Conservation (phyloP, 2,113 vertebrate species). For the Gymnogyps californianus region DNA sequence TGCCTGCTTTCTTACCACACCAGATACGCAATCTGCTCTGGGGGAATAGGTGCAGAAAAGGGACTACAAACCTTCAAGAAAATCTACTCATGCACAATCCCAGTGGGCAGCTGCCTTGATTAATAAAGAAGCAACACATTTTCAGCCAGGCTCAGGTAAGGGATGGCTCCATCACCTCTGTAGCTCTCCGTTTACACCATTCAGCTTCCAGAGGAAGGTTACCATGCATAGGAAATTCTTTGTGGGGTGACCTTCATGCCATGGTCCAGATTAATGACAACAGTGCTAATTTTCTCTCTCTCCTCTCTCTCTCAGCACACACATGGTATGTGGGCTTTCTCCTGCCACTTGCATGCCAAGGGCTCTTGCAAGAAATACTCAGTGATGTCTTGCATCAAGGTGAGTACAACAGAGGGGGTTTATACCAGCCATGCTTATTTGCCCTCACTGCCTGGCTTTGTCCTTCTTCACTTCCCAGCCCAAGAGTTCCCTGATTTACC, state of each 20-base stretch:
- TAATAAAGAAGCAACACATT: background rate
- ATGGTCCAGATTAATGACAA: background rate
- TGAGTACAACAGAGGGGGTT: background rate
- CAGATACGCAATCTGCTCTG: background rate
- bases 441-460: background rate
- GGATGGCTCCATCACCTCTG: background rate
- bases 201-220: background rate
- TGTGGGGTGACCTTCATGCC: background rate
- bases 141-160: background rate
- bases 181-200: background rate
- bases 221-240: background rate
- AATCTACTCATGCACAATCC: background rate
- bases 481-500: background rate
- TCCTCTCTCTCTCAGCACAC: background rate
- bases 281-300: background rate
- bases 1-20: background rate
- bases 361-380: background rate
- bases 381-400: background rate
- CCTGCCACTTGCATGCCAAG: background rate
- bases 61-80: background rate
- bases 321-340: background rate
- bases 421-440: background rate
- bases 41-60: background rate
- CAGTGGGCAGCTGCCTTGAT: background rate
- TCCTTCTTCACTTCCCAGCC: background rate